Evolutionary conservation across 2,797 vertebrate species (phyloP).

Genomic region (Aulostomus chinensis): DNA sequence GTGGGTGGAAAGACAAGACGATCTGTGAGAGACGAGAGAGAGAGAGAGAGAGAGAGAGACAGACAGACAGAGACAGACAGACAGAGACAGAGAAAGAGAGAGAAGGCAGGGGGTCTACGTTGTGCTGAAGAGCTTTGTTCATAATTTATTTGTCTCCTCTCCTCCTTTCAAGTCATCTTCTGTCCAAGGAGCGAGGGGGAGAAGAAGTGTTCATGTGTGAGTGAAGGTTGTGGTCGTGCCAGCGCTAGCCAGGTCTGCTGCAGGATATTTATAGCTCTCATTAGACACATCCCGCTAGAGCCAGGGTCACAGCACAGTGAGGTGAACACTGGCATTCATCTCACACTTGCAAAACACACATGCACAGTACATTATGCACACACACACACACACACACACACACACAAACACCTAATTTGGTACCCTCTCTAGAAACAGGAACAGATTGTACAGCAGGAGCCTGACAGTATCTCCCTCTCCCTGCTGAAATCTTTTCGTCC

Average conservation of each 20-base stretch:
- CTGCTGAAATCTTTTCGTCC: no score
- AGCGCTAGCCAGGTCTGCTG: slow-evolving; percentile 39
- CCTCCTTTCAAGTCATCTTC: slow-evolving; percentile 2
- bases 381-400: slow-evolving; percentile 6
- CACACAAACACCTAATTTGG: neutral
- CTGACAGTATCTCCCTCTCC: no score
- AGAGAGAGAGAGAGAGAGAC: no score
- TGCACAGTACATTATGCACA: slow-evolving; percentile 4
- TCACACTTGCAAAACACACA: slow-evolving; percentile 21
- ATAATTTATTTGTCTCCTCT: slow-evolving; percentile 33
- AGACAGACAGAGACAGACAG: no score
- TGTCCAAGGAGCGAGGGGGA: slow-evolving; percentile 9
- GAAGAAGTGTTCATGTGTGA: neutral
- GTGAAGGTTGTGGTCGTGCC: slow-evolving; percentile 27
- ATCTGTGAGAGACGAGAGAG: no score
- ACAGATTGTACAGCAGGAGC: no score
- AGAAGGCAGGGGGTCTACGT: no score
- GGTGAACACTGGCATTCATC: slow-evolving; percentile 29
- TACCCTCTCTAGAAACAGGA: no score
- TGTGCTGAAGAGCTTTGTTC: slow-evolving; percentile 24
- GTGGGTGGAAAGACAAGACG: no score
- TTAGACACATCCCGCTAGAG: slow-evolving; percentile 65
- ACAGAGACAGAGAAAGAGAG: no score
- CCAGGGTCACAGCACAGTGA: slow-evolving; percentile 55
- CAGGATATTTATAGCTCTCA: slow-evolving; percentile 71